phyloP scores from a whole-genome alignment of 2,888 invertebrate genomes.

The Phyllotreta cruciferae region DNA sequence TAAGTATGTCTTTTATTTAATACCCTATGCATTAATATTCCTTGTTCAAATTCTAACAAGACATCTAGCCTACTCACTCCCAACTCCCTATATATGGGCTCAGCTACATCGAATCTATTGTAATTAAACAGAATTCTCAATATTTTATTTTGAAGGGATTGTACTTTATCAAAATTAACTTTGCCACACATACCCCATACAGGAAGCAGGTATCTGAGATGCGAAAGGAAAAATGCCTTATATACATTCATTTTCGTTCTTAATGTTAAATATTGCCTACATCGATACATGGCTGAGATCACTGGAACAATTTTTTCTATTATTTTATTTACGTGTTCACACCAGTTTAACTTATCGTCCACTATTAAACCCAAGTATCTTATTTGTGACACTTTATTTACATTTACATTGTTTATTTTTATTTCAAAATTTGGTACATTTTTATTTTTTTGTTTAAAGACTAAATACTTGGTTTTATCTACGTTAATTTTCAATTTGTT shows the following conservation, averaged over 20 bases:
- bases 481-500: not conserved
- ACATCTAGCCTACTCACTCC: not conserved
- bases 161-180: not conserved
- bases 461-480: not conserved
- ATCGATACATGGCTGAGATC: not conserved
- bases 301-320: not conserved
- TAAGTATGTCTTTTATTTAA: not conserved
- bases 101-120: not conserved
- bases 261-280: not conserved
- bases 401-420: not conserved
- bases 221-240: not conserved
- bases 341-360: constrained; percentile 16
- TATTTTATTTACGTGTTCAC: constrained; percentile 8
- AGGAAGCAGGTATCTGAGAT: not conserved
- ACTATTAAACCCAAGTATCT: constrained; percentile 15
- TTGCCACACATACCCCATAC: not conserved
- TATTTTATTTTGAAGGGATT: not conserved
- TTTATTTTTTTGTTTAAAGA: not conserved
- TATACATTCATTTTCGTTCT: not conserved
- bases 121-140: not conserved
- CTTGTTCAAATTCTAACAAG: not conserved
- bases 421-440: not conserved
- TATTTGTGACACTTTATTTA: not conserved
- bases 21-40: not conserved
- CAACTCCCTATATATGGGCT: not conserved